Base-by-base conservation (phyloP, 2,888 invertebrate genomes). In the Sinotaia quadrata region DNA sequence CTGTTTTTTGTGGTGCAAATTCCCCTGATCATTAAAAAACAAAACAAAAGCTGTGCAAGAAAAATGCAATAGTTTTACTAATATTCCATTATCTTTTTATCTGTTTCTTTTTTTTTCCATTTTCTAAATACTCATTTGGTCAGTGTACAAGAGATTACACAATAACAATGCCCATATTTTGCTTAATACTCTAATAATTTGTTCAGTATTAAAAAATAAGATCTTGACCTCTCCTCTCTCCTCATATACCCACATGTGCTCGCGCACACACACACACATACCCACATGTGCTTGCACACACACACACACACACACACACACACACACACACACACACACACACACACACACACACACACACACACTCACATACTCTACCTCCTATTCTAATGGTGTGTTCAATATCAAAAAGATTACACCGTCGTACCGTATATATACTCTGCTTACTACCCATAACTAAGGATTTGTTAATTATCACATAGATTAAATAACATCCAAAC, bases 1-100 rank as follows among this genome's bases (percentile, higher is more conserved):
- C 47, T 56, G 27, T 47, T 54, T 33, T 80, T 68, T 15, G 73
- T 74, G n/a, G 75, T 70, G 67, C 81, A 83, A 27, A 84, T 84
- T 24, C 80, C 81, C 56, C 83, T 82, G 73, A 12, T 41, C 18
- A 41, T 18, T 8, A 18, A 15, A 63, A 36, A 29, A 51, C 44
- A 41, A 47, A 21, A 21, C 10, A 57, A 2, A 34, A n/a, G n/a
- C n/a, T 15, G 15, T 41, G 10, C 41, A 41, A 12, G 41, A 18
- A 41, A 12, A 10, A 12, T 10, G 15, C 10, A 41, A 12, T 15
- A n/a, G 51, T 51, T 15, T n/a, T n/a, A 21, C 7, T 8, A 8
- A 51, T 21, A 51, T n/a, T 21, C 21, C 51, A 15, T 51, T 51
- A 18, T 51, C 51, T n/a, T 8, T 51, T 8, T 8, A 18, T 41